These are phyloP conservation scores for Gymnopithys bicolor DNA, from an alignment of 2,797 vertebrate genomes.

Conservation along the genomic window DNA sequence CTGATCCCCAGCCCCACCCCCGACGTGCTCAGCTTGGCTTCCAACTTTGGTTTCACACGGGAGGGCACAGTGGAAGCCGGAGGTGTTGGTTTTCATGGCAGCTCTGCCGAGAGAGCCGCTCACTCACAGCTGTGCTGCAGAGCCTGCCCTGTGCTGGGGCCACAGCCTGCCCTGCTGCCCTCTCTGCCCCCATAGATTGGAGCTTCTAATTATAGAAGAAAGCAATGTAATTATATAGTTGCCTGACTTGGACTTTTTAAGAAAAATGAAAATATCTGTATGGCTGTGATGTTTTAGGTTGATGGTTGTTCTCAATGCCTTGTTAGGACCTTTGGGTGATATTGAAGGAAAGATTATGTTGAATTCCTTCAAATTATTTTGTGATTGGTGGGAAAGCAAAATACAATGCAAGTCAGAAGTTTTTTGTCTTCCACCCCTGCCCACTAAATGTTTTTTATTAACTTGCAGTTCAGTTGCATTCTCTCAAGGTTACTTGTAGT, in stretches of 20 bases:
- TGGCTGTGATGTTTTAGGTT: neutral
- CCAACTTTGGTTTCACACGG: constrained; percentile 53
- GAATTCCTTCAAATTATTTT: neutral
- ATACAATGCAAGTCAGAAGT: neutral
- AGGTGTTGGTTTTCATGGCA: constrained; percentile 58
- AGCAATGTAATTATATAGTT: neutral
- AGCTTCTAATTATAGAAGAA: neutral
- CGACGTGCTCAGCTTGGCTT: constrained; percentile 41
- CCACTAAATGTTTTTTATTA: neutral
- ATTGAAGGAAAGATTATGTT: neutral
- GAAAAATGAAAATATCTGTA: neutral
- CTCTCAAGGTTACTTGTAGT: neutral
- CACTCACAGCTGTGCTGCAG: neutral
- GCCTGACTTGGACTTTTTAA: neutral
- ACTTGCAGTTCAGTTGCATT: neutral
- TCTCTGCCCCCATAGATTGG: neutral
- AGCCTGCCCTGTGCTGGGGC: neutral
- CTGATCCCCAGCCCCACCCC: neutral
- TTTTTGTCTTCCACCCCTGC: rapidly evolving
- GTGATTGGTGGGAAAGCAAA: neutral
- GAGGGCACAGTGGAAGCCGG: constrained; percentile 43
- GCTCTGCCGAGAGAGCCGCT: neutral
- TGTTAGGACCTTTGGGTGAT: neutral
- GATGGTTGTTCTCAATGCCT: neutral
- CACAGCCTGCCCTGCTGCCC: neutral